Base-by-base conservation (phyloP, 1,140 invertebrate species). In the Parasteatoda tepidariorum region DNA sequence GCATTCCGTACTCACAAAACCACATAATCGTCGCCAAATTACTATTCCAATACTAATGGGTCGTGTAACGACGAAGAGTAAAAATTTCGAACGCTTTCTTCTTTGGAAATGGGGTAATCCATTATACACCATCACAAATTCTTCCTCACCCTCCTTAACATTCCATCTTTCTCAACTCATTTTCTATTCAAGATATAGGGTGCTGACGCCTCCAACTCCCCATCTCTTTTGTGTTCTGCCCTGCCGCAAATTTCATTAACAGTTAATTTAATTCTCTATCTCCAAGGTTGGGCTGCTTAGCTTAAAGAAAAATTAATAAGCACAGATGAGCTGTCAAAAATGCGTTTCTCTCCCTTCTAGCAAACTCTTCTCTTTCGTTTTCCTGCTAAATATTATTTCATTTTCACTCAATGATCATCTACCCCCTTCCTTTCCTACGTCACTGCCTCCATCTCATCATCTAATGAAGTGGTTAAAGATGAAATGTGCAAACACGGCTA, bases 301-400 rank as follows among this genome's bases (percentile, higher is more conserved):
- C 74, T 76, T 66, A 76, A 79, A 79, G 78, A 82, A 82, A 82
- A 82, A 82, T 82, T 82, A 82, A 82, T 82, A 82, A 82, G 67
- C 78, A 33, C 78, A 70, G 78, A 82, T 82, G 78, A 82, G 78
- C 78, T 82, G 78, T 82, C 78, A 82, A 61, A 82, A 82, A 54
- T 68, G 31, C 15, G 18, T 9, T 26, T n/a, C n/a, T 34, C n/a
- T n/a, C 33, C 33, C 64, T 33, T 26, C 31, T 4, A 34, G 18
- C 26, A 67, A 67, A n/a, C 7, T 22, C 24, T 33, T 4, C 54
- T 31, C 54, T 31, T 67, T 55, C 54, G 33, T 34, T 28, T 33
- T 41, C 33, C 57, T 61, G 22, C 2, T 26, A 13, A 38, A 57
- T 38, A 55, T 24, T 38, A 24, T 33, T 64, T 28, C 48, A 26